Conservation (phyloP, 2,888 invertebrate genomes). For the Lycia hirtaria region DNA sequence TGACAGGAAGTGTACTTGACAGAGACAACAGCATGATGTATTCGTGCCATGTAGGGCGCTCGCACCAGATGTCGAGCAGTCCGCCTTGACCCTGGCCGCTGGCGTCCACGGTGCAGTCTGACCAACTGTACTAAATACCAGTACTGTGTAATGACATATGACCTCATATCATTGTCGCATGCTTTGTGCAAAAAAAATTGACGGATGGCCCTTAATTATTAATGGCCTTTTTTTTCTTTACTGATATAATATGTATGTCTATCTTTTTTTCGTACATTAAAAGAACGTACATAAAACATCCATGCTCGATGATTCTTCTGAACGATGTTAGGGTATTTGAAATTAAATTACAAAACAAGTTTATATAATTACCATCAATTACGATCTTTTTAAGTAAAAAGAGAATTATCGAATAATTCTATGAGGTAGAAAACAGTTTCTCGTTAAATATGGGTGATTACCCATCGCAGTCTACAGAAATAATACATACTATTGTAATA, state of each 20-base stretch:
- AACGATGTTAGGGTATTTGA: too few relatives aligned
- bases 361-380: too few relatives aligned
- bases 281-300: too few relatives aligned
- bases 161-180: slow-evolving; percentile 8
- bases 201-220: neutral
- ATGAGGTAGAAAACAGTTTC: too few relatives aligned
- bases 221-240: neutral
- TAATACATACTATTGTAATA: too few relatives aligned
- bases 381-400: too few relatives aligned
- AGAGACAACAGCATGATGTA: slow-evolving; percentile 40
- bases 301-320: too few relatives aligned
- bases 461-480: too few relatives aligned
- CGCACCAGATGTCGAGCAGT: slow-evolving; percentile 65
- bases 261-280: too few relatives aligned
- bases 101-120: neutral
- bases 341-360: too few relatives aligned
- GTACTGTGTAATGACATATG: neutral
- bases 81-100: slow-evolving; percentile 69
- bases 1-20: slow-evolving; percentile 20
- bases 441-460: too few relatives aligned
- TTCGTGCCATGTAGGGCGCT: slow-evolving; percentile 48
- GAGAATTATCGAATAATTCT: too few relatives aligned
- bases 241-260: neutral
- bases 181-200: slow-evolving; percentile 3
- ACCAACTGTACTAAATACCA: neutral